Percentiles rank a stretch among this genome's conserved stretches.
These are phyloP conservation scores for Cantharis flavilabris DNA, from an alignment of 2,888 invertebrate species.

Conservation along the genomic window DNA sequence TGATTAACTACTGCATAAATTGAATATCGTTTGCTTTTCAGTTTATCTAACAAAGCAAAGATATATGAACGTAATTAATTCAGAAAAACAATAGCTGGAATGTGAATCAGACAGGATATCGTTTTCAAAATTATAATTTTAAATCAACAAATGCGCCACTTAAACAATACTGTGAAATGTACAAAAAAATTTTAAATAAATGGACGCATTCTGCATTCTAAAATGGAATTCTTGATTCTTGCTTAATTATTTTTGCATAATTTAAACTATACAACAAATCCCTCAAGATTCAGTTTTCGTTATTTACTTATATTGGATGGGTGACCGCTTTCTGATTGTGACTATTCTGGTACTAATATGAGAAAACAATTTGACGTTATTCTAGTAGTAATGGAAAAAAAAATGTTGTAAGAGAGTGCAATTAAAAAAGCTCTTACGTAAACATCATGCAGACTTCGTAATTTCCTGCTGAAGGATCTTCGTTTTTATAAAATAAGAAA, in stretches of 20 bases:
- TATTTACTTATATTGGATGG: too few relatives aligned
- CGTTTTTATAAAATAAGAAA: not conserved
- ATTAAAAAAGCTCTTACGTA: not conserved
- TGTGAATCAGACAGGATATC: slow-evolving; percentile 28
- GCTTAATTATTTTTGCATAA: not conserved
- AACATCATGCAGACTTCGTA: not conserved
- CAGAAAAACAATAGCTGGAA: slow-evolving; percentile 33
- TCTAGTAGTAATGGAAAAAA: not conserved
- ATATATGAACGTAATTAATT: slow-evolving; percentile 32
- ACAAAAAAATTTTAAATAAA: not conserved
- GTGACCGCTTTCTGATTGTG: too few relatives aligned
- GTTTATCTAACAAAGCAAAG: slow-evolving; percentile 13
- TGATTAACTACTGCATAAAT: not conserved
- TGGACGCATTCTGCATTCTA: not conserved
- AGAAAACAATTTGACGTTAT: not conserved
- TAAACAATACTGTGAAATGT: not conserved
- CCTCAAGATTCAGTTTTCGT: too few relatives aligned
- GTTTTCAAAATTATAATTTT: slow-evolving; percentile 31
- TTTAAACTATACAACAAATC: not conserved
- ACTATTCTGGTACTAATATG: too few relatives aligned
- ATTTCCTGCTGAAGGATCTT: not conserved
- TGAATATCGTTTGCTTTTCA: not conserved
- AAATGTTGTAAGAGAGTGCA: not conserved
- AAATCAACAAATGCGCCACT: slow-evolving; percentile 21
- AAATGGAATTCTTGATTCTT: not conserved